phyloP scores from a whole-genome alignment of 2,113 vertebrate genomes.

The Rhabdomys dilectus region DNA sequence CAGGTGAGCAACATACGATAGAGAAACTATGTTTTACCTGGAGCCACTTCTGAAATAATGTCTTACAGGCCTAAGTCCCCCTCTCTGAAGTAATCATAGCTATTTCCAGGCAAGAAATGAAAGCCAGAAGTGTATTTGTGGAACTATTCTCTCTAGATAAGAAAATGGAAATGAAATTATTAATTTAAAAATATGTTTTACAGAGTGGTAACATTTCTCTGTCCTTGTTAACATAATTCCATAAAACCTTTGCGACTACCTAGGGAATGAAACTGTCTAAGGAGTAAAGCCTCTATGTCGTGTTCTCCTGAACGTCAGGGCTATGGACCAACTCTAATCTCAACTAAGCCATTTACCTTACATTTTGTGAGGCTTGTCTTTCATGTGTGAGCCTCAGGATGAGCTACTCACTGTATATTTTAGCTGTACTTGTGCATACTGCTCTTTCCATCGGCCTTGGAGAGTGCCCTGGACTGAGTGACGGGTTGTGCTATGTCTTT shows the following conservation, averaged over 20 bases:
- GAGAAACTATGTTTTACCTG: neutral
- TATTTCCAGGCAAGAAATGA: slow-evolving; percentile 1
- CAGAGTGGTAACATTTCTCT: slow-evolving; percentile 21
- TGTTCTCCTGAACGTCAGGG: neutral
- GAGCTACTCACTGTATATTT: neutral
- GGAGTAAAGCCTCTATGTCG: slow-evolving; percentile 5
- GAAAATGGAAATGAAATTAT: slow-evolving; percentile 33
- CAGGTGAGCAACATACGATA: slow-evolving; percentile 88
- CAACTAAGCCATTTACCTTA: slow-evolving; percentile 7
- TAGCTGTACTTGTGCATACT: neutral
- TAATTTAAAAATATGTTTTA: slow-evolving; percentile 41
- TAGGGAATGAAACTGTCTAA: neutral
- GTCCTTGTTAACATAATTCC: slow-evolving; percentile 5
- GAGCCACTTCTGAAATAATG: slow-evolving; percentile 7
- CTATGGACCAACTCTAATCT: neutral
- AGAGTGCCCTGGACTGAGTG: neutral
- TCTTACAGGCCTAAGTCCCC: neutral
- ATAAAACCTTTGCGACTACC: slow-evolving; percentile 18
- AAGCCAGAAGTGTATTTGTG: slow-evolving; percentile 37
- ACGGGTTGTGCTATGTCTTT: slow-evolving; percentile 3
- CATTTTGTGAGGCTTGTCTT: slow-evolving; percentile 21
- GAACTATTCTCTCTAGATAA: slow-evolving; percentile 10
- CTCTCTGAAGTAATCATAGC: neutral
- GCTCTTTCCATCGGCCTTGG: neutral
- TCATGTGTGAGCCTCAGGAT: neutral